Percentiles rank a stretch among this genome's conserved stretches.
phyloP scores from a whole-genome alignment of 2,113 vertebrate species.

The Elephantulus edwardii region DNA sequence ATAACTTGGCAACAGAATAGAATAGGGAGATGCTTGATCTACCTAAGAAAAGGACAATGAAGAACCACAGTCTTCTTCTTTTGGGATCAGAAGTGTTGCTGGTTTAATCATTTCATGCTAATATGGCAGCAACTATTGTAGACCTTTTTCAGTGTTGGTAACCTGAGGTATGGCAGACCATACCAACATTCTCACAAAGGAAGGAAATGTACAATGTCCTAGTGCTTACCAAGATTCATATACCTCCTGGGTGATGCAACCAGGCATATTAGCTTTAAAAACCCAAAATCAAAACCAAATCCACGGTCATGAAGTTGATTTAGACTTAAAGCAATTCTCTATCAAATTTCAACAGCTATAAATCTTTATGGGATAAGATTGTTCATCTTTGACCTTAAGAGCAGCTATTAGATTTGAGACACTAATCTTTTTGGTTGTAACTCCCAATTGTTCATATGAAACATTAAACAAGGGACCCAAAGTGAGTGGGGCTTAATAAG shows the following conservation, averaged over 20 bases:
- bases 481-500: neutral
- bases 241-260: neutral
- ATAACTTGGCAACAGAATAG: neutral
- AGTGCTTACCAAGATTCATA: neutral
- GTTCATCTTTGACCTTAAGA: too few species aligned
- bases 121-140: neutral
- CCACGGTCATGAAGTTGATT: too few species aligned
- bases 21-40: neutral
- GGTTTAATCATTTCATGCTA: neutral
- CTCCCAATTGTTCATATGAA: neutral
- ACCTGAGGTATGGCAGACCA: neutral
- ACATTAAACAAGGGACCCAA: neutral
- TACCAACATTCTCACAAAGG: neutral
- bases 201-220: conserved; percentile 20
- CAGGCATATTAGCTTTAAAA: too few species aligned
- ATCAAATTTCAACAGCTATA: too few species aligned
- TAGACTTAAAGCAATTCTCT: too few species aligned
- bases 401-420: too few species aligned
- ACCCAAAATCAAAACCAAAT: too few species aligned
- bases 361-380: too few species aligned
- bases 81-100: neutral
- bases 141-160: neutral
- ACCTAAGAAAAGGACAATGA: neutral
- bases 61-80: neutral
- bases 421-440: too few species aligned